A percentile compares a stretch with the other conserved stretches of the same genome.
These are phyloP conservation scores for Seriola quinqueradiata DNA, from an alignment of 2,113 vertebrate species.

Conservation along the genomic window DNA sequence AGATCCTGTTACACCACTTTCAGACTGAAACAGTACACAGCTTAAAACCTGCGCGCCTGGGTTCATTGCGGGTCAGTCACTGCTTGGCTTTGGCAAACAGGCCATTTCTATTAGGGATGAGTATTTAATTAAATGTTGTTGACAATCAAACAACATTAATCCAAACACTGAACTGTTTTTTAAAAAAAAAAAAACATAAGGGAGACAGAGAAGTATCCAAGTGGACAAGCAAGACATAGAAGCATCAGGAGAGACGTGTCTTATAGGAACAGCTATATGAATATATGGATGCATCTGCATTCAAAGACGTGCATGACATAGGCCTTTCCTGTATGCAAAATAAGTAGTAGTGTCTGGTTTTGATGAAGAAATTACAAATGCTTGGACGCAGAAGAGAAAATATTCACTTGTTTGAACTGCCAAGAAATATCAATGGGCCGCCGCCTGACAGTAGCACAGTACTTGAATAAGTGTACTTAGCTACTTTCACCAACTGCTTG, in stretches of 20 bases:
- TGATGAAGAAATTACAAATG: too few relatives aligned
- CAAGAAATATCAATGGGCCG: too few relatives aligned
- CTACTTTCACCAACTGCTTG: neutral
- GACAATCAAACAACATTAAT: slow-evolving; percentile 18
- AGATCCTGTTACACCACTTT: slow-evolving; percentile 13
- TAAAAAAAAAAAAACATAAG: neutral
- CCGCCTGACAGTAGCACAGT: too few relatives aligned
- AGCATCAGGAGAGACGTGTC: neutral
- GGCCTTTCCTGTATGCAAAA: neutral
- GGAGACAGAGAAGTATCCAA: neutral
- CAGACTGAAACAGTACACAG: neutral
- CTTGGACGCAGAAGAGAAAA: too few relatives aligned
- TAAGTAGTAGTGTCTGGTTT: too few relatives aligned
- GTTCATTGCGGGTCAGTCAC: neutral
- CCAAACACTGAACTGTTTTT: neutral
- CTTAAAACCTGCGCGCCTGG: slow-evolving; percentile 15
- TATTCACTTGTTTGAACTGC: too few relatives aligned
- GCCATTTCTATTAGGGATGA: slow-evolving; percentile 2
- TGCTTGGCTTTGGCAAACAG: slow-evolving; percentile 7
- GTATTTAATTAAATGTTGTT: slow-evolving; percentile 26
- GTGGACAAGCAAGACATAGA: neutral
- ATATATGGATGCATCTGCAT: too few relatives aligned
- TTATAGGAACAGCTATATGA: neutral
- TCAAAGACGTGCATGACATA: neutral
- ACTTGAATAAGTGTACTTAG: too few relatives aligned